Base-by-base conservation (phyloP, 2,113 vertebrate genomes). In the Thunnus thynnus region DNA sequence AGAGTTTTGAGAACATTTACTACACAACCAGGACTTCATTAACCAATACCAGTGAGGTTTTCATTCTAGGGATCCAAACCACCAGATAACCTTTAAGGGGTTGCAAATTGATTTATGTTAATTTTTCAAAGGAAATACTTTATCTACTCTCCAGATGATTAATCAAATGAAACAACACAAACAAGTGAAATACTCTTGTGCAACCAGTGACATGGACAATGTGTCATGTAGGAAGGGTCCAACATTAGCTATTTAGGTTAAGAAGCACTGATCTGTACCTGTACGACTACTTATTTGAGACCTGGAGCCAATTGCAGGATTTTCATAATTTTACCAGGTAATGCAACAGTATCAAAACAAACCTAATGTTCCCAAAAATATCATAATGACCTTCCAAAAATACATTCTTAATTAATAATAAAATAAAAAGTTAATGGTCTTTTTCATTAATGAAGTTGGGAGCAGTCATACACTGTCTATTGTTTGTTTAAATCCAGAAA, bases 1-100 rank as follows among this genome's bases (percentile, higher is more conserved):
- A 62, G 18, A 56, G 48, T 76, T 55, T 55, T 44, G 16, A 17
- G n/a, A 48, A 46, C 63, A 66, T 56, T 48, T 57, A 48, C 69
- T 55, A 55, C 20, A 70, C 16, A 46, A 71, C 7, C 13, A 71
- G 22, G 51, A 30, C 32, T 56, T 76, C 13, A 63, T 41, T 65
- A 63, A 52, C 16, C 0, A 9, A 44, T 32, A 51, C 48, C 61
- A 41, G 18, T 68, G 20, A 52, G 32, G 52, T 56, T 11, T 6
- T 51, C 18, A 16, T 46, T 27, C 30, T 77, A 27, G 10, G 18
- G 36, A 3, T 65, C 50, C 62, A 32, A 4, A 74, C 32, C 63
- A 56, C 0, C 0, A 63, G 11, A 44, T 63, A n/a, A 41, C 22
- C 70, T 56, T 47, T 56, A n/a, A 65, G 18, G 13, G 32, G 6